phyloP scores from a whole-genome alignment of 2,888 invertebrate genomes.

The Cryptocephalus moraei region DNA sequence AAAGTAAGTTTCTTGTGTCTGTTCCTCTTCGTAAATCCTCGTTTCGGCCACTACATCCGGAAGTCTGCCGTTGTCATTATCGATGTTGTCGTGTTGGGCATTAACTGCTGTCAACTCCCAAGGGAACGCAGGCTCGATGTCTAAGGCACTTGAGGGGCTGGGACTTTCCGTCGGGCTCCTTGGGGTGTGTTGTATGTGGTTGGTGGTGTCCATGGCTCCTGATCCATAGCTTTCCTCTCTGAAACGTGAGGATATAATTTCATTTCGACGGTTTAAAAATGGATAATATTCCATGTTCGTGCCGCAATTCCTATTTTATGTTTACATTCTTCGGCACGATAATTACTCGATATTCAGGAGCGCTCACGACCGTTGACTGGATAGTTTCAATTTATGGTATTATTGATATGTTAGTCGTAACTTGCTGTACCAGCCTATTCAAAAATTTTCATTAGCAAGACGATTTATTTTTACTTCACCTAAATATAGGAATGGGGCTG shows the following conservation, averaged over 20 bases:
- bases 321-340: no score
- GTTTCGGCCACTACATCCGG: conserved; percentile 46
- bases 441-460: no score
- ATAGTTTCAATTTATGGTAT: no score
- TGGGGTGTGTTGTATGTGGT: conserved; percentile 31
- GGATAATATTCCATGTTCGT: no score
- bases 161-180: conserved; percentile 26
- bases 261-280: no score
- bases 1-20: conserved; percentile 46
- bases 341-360: no score
- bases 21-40: conserved; percentile 35
- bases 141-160: conserved; percentile 33
- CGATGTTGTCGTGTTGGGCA: conserved; percentile 24
- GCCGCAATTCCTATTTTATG: no score
- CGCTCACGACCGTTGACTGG: no score
- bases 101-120: conserved; percentile 32
- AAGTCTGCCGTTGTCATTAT: conserved; percentile 39
- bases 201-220: conserved; percentile 35
- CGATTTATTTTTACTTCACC: no score
- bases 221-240: conserved; percentile 38
- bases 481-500: no score
- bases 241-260: conserved; percentile 6
- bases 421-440: no score
- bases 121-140: conserved; percentile 25
- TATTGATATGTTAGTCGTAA: no score